Base-by-base conservation (phyloP, 2,888 invertebrate species). In the Mesoligia furuncula region DNA sequence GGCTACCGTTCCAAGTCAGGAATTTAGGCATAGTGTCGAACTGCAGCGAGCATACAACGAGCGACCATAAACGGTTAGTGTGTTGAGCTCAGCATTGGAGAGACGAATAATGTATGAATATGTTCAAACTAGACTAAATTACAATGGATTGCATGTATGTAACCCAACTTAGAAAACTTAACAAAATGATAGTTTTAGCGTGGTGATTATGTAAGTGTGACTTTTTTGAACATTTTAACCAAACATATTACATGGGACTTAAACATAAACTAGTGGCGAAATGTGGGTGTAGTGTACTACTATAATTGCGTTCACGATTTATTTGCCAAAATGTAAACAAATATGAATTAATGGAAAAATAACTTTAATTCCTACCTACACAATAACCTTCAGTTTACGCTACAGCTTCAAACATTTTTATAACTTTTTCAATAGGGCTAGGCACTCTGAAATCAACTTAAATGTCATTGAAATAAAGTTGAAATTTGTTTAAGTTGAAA, bases 1-100 rank as follows among this genome's bases (percentile, higher is more conserved):
- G 78, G 69, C 57, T 73, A 70, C 72, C 77, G 72, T 76, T 76
- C 75, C 64, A 73, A 73, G 85, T 79, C 76, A 79, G 78, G 81
- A 77, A 81, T 80, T 80, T 81, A 75, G 75, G 85, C 72, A 76
- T 81, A 72, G 31, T 70, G 59, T 70, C 72, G 66, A 54, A 77
- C 51, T 64, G 61, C 72, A 66, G 75, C 70, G 45, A 39, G 39
- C 51, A 75, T 65, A 80, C 65, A 48, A 45, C 67, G 48, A 71
- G 70, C 69, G 45, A 62, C 66, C 70, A 80, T 71, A 65, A 61
- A 72, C 36, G 70, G 57, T 66, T 69, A 45, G 27, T 76, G 59
- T 62, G 64, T 31, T 51, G 59, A 64, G 61, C 48, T 82, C 27
- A 57, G 15, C 20, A 48, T 42, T n/a, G 36, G 9, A 36, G 42